Evolutionary conservation across 2,888 invertebrate genomes (phyloP).

Genomic region (Lissonota sp.): DNA sequence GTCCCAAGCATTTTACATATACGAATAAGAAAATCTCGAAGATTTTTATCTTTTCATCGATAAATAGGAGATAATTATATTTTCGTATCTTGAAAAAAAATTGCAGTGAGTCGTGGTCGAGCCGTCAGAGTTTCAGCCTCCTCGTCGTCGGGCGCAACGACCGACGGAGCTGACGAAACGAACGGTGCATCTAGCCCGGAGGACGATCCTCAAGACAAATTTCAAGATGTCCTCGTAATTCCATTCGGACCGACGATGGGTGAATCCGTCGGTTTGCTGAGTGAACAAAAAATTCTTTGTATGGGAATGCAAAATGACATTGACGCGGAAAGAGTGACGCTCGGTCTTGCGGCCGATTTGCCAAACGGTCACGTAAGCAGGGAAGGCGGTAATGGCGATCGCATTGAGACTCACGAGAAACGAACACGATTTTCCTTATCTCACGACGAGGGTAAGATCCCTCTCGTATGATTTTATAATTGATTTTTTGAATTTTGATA

Average conservation of each 20-base stretch:
- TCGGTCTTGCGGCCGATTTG: constrained; percentile 77
- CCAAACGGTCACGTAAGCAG: constrained; percentile 81
- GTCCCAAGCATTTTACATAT: no score
- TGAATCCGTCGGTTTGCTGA: constrained; percentile 88
- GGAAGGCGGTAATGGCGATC: constrained; percentile 77
- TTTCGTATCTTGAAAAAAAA: background rate
- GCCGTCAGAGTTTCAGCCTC: constrained; percentile 73
- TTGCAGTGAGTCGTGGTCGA: constrained; percentile 74
- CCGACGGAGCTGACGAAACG: constrained; percentile 74
- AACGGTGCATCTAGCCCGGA: constrained; percentile 78
- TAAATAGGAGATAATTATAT: background rate
- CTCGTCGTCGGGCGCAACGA: constrained; percentile 77
- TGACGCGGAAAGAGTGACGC: constrained; percentile 72
- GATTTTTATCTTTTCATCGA: constrained; percentile 1
- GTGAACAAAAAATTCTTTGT: constrained; percentile 87
- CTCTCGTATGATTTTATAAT: no score
- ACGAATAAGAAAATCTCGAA: background rate
- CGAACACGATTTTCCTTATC: constrained; percentile 90
- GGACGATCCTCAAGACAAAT: constrained; percentile 79
- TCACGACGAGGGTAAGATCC: constrained; percentile 89
- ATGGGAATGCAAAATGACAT: constrained; percentile 78
- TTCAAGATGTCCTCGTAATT: constrained; percentile 88
- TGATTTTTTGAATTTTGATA: no score
- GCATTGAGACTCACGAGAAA: constrained; percentile 83
- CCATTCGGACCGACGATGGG: constrained; percentile 86